phyloP scores from a whole-genome alignment of 2,888 invertebrate genomes.

The Lasioglossum leucozonium region DNA sequence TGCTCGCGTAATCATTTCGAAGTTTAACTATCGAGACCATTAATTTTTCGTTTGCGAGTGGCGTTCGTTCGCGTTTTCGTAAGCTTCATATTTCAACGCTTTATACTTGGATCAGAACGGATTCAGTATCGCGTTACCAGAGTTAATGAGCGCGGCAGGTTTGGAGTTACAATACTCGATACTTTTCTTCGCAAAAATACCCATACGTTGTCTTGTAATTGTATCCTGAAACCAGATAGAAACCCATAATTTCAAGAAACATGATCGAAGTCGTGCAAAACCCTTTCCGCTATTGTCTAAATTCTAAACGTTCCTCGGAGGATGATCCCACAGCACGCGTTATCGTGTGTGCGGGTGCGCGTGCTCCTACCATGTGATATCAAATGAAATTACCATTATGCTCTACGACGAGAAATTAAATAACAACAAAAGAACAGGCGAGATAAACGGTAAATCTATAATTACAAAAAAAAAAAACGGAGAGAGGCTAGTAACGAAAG shows the following conservation, averaged over 20 bases:
- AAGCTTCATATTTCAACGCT: background rate
- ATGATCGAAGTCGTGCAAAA: background rate
- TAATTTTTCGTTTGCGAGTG: background rate
- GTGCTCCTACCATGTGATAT: constrained; percentile 19
- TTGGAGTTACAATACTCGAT: background rate
- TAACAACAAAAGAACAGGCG: background rate
- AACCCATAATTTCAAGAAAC: background rate
- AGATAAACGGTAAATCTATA: background rate
- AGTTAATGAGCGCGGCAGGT: background rate
- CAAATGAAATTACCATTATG: background rate
- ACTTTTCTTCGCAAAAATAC: background rate
- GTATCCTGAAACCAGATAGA: background rate
- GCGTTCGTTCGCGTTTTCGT: background rate
- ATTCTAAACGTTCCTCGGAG: background rate
- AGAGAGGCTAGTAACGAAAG: constrained; percentile 6
- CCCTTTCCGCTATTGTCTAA: background rate
- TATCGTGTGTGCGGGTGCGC: constrained; percentile 1
- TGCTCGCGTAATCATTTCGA: background rate
- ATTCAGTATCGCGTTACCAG: background rate
- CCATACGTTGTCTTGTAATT: constrained; percentile 1
- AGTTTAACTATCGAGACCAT: background rate
- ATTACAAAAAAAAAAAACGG: constrained; percentile 17
- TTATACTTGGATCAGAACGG: background rate
- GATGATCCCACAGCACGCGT: background rate
- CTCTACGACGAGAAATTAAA: constrained; percentile 15